A percentile compares a stretch with the other conserved stretches of the same genome.
These are phyloP conservation scores for Leptopterna dolabrata DNA, from an alignment of 2,888 invertebrate genomes.

Conservation along the genomic window DNA sequence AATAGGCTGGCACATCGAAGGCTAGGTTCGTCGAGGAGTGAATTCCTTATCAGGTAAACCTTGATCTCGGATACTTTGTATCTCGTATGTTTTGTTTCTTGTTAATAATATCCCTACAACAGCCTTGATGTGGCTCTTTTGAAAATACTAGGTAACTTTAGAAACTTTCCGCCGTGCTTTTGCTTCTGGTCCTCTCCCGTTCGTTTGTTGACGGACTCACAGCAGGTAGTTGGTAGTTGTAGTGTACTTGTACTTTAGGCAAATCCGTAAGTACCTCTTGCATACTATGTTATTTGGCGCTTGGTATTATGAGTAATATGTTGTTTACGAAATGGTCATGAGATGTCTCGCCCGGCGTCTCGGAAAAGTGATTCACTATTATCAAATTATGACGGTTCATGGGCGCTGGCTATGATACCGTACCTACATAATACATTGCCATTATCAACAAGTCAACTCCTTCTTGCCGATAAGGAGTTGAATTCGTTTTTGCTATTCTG, in stretches of 20 bases:
- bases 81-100: not conserved
- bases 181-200: not conserved
- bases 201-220: not conserved
- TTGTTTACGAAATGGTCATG: not conserved
- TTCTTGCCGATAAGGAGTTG: too few relatives aligned
- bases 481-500: too few relatives aligned
- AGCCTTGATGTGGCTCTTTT: not conserved
- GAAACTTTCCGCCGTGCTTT: not conserved
- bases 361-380: not conserved
- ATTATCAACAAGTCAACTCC: not conserved
- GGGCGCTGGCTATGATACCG: not conserved
- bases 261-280: not conserved
- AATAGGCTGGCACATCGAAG: not conserved
- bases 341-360: not conserved
- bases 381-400: not conserved
- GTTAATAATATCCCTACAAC: not conserved
- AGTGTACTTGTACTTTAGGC: not conserved
- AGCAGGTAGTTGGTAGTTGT: not conserved
- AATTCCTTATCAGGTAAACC: conserved; percentile 47
- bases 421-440: not conserved
- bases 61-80: not conserved
- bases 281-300: not conserved
- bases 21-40: not conserved
- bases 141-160: not conserved
- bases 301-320: not conserved